phyloP scores from a whole-genome alignment of 2,797 vertebrate species.

The Delichon dasypus region DNA sequence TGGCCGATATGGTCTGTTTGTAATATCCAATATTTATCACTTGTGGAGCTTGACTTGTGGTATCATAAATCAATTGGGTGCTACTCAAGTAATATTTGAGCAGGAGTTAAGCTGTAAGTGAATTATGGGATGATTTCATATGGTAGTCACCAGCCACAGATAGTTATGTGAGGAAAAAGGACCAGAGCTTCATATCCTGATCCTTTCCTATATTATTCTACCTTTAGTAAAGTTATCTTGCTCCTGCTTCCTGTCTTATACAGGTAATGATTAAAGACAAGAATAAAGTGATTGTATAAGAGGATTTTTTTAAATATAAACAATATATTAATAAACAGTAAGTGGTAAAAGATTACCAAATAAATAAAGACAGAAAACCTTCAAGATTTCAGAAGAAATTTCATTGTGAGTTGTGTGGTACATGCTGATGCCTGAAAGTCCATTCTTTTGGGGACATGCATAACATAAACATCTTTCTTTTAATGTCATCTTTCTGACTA shows the following conservation, averaged over 20 bases:
- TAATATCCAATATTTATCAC: not conserved
- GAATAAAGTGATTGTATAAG: not conserved
- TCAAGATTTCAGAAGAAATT: not conserved
- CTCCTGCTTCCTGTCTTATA: not conserved
- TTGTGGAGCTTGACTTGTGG: not conserved
- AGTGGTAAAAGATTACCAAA: not conserved
- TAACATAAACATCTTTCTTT: not conserved
- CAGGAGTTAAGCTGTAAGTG: not conserved
- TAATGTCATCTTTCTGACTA: not conserved
- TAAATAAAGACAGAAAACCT: not conserved
- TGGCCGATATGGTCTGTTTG: not conserved
- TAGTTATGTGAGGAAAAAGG: not conserved
- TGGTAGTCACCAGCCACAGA: not conserved
- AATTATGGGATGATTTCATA: not conserved
- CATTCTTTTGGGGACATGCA: not conserved
- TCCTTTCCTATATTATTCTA: not conserved
- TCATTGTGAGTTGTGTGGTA: not conserved
- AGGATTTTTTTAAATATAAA: not conserved
- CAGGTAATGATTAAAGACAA: not conserved
- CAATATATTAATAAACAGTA: not conserved
- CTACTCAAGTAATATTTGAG: conserved; percentile 4
- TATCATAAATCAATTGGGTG: not conserved
- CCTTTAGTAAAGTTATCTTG: not conserved
- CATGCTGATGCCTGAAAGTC: not conserved
- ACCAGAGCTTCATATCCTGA: not conserved